A percentile compares a stretch with the other conserved stretches of the same genome.
phyloP scores from a whole-genome alignment of 2,888 invertebrate genomes.

The Ophion slaviceki region DNA sequence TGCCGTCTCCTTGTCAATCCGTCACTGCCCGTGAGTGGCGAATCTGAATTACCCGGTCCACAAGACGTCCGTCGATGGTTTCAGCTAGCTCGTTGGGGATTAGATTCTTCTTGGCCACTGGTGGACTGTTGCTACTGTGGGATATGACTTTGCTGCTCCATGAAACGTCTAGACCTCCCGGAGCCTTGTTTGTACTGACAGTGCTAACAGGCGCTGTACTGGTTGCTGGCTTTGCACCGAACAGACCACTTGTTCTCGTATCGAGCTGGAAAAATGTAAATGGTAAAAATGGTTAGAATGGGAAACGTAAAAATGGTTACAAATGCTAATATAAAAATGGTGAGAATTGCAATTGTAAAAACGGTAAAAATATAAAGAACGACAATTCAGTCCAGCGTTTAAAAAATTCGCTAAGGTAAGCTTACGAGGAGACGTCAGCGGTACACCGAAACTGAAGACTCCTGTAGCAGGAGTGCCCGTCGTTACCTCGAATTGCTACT shows the following conservation, averaged over 20 bases:
- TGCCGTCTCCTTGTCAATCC: no score
- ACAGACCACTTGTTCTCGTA: slow-evolving; percentile 72
- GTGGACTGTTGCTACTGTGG: slow-evolving; percentile 83
- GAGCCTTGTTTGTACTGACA: slow-evolving; percentile 85
- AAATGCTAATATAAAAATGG: no score
- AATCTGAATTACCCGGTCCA: slow-evolving; percentile 76
- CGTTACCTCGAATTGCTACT: slow-evolving; percentile 79
- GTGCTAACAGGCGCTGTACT: slow-evolving; percentile 69
- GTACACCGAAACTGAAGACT: slow-evolving; percentile 73
- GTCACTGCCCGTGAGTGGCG: no score
- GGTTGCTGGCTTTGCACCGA: slow-evolving; percentile 75
- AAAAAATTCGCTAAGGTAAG: not conserved
- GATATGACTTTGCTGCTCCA: slow-evolving; percentile 82
- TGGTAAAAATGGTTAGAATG: no score
- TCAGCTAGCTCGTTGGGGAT: slow-evolving; percentile 91
- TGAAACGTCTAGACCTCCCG: slow-evolving; percentile 88
- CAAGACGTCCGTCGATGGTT: slow-evolving; percentile 90
- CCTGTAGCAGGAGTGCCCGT: slow-evolving; percentile 73
- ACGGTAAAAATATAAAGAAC: no score
- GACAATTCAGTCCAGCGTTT: no score
- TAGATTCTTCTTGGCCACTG: slow-evolving; percentile 87
- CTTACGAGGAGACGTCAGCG: slow-evolving; percentile 72
- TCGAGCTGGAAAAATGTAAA: slow-evolving; percentile 63
- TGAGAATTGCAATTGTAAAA: no score
- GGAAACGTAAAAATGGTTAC: no score